phyloP scores from a whole-genome alignment of 2,797 vertebrate genomes.

The Poliocrania exsul region DNA sequence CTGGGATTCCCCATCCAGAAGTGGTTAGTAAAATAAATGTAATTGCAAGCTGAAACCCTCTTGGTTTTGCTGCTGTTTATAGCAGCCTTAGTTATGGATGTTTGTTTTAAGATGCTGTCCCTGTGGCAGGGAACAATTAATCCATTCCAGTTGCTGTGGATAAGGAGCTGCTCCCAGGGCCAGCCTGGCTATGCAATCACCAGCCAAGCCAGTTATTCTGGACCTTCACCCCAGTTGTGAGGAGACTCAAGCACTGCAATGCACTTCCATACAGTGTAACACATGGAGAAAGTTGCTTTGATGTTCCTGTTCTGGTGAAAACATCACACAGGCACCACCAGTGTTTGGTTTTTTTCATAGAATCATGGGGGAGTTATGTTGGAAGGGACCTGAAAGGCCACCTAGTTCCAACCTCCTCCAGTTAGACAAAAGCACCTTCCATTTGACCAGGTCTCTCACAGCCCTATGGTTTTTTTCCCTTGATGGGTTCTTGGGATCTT shows the following conservation, averaged over 20 bases:
- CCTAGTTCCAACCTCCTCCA: background rate
- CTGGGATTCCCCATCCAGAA: background rate
- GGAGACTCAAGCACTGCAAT: fast-evolving
- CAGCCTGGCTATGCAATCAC: background rate
- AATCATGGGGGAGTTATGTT: fast-evolving
- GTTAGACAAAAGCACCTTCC: background rate
- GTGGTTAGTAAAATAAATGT: background rate
- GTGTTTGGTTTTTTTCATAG: background rate
- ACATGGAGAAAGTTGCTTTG: background rate
- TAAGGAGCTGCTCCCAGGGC: background rate
- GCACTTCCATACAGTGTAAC: background rate
- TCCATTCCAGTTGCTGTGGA: background rate
- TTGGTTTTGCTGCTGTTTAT: background rate
- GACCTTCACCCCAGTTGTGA: background rate
- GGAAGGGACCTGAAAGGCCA: background rate
- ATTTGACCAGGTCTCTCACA: background rate
- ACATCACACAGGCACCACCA: background rate
- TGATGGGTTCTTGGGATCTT: background rate
- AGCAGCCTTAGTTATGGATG: background rate
- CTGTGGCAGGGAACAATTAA: background rate
- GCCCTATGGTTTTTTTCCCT: background rate
- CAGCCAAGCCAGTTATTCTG: background rate
- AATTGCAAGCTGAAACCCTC: background rate
- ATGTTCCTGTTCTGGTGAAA: background rate
- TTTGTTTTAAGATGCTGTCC: background rate